phyloP scores from a whole-genome alignment of 2,797 vertebrate genomes.

The Phataginus tricuspis region DNA sequence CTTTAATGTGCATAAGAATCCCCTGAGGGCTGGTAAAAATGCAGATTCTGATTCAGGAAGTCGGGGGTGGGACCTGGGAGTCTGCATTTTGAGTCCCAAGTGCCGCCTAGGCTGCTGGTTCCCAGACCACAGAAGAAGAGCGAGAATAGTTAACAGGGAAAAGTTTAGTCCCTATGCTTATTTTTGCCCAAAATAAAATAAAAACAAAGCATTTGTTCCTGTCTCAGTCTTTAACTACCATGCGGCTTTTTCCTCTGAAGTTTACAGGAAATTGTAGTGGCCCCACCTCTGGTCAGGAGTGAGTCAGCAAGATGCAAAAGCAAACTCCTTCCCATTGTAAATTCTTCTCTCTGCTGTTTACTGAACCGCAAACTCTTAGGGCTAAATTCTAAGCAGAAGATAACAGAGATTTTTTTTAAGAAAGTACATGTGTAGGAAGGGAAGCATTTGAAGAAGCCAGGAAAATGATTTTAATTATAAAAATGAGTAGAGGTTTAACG shows the following conservation, averaged over 20 bases:
- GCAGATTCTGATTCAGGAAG: neutral
- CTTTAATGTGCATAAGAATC: neutral
- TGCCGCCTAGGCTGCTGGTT: neutral
- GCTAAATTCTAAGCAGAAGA: neutral
- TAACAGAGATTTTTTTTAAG: constrained; percentile 36
- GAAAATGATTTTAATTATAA: constrained; percentile 75
- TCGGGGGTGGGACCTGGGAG: neutral
- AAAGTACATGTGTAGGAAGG: constrained; percentile 48
- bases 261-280: neutral
- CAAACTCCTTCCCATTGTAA: constrained; percentile 42
- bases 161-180: neutral
- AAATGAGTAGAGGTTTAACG: constrained; percentile 65
- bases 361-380: neutral
- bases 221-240: neutral
- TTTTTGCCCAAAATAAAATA: neutral
- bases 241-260: neutral
- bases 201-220: constrained; percentile 14
- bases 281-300: neutral
- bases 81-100: neutral
- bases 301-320: neutral
- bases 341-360: constrained; percentile 32
- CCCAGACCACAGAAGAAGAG: neutral
- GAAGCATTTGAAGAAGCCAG: constrained; percentile 54
- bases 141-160: neutral
- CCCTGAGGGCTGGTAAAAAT: neutral